Evolutionary conservation across 2,888 invertebrate genomes (phyloP), one percentile per base, ranked within the genome.

Genomic region (Lepidochitona cinerea): DNA sequence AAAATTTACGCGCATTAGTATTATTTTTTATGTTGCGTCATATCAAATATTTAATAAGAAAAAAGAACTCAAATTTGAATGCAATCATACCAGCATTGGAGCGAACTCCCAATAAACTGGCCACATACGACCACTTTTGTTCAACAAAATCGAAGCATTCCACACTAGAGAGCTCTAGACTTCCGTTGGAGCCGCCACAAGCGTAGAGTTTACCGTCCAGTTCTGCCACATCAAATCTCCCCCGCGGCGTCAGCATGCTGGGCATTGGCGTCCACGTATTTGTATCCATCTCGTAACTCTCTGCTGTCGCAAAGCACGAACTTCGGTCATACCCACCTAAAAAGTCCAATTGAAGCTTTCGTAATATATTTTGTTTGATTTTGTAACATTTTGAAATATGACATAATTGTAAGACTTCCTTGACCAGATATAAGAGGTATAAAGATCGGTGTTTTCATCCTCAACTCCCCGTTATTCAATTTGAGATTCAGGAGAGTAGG

Each of bases 101-200:
- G 78, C 94, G 91, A 41, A 94, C 93, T 78, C 93, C 91, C 59
- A 94, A 92, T 85, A 94, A 90, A 65, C 92, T 91, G 0, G 93
- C 92, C 72, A 92, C 87, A 66, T 89, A 87, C 32, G 87, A 87
- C 94, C 94, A 94, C 80, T 92, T 91, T 26, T 85, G 78, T 1
- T 76, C 83, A 32, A 89, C 85, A 12, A 92, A 88, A 83, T 93
- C 93, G 79, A 91, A 93, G 89, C 93, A 92, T 88, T 95, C 95
- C 1, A 94, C 94, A 0, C 94, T 94, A 82, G 94, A 94, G 82
- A 96, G 92, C 89, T 97, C 96, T 14, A 93, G 93, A 78, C 94
- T 94, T 0, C 96, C 97, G 91, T 96, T 95, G 83, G 95, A 95
- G 49, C 92, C 92, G n/a, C 96, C 96, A 72, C 96, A 96, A 68